These are phyloP conservation scores for Drosophila insularis DNA, from an alignment of 1,140 invertebrate species.

Conservation along the genomic window DNA sequence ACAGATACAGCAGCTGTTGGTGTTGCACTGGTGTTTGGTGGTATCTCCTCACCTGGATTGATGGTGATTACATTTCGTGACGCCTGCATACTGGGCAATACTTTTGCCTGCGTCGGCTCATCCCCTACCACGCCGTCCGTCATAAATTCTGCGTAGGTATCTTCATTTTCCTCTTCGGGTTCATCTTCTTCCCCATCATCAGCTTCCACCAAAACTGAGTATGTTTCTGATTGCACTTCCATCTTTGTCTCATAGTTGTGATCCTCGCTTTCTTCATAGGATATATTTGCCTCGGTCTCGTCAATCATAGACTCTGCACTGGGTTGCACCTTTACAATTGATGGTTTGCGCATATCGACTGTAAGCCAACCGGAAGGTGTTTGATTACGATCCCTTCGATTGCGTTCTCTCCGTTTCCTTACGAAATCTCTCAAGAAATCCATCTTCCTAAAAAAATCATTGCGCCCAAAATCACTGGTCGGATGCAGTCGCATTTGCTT, in stretches of 20 bases:
- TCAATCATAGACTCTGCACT: slow-evolving; percentile 46
- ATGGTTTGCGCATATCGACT: slow-evolving; percentile 27
- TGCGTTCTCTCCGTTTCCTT: slow-evolving; percentile 51
- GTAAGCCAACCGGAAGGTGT: slow-evolving; percentile 57
- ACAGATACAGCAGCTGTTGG: slow-evolving; percentile 5
- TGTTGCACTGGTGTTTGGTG: slow-evolving; percentile 4
- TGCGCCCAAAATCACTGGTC: slow-evolving; percentile 62
- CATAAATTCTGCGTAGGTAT: slow-evolving; percentile 56
- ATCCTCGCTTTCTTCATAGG: slow-evolving; percentile 60
- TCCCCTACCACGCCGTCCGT: slow-evolving; percentile 31
- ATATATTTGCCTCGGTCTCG: slow-evolving; percentile 43
- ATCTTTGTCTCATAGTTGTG: slow-evolving; percentile 58
- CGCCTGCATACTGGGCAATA: slow-evolving; percentile 33
- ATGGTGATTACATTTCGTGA: slow-evolving; percentile 40
- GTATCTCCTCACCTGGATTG: slow-evolving; percentile 20
- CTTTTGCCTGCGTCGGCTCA: slow-evolving; percentile 30
- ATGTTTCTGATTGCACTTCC: slow-evolving; percentile 62
- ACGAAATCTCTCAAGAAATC: slow-evolving; percentile 74
- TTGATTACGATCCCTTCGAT: slow-evolving; percentile 57
- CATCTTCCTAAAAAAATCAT: slow-evolving; percentile 75
- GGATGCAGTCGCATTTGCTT: slow-evolving; percentile 72
- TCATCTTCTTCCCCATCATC: slow-evolving; percentile 53
- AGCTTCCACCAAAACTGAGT: slow-evolving; percentile 64
- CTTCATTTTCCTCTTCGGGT: slow-evolving; percentile 31
- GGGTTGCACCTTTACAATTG: slow-evolving; percentile 16